Evolutionary conservation across 2,113 vertebrate genomes (phyloP), one percentile per base, ranked within the genome.

Genomic region (Passerina amoena): DNA sequence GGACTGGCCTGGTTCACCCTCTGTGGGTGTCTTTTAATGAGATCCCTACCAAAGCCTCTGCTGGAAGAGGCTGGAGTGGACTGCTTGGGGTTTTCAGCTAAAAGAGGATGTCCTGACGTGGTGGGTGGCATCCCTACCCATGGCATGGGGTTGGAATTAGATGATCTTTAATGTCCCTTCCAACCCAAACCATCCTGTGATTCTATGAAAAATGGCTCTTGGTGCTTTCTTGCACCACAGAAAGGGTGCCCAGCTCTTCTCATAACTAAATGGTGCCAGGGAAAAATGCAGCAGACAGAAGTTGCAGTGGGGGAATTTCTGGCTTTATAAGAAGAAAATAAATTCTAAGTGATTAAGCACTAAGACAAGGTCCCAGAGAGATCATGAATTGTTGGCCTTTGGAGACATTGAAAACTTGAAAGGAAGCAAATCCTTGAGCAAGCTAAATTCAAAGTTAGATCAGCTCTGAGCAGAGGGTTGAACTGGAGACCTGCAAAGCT

Each of bases 21-120:
- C 7, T 0, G 4, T n/a, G 56, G 2, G 4, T 53, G 14, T 19
- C 21, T 86, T 69, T 61, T 53, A 53, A 57, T 21, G 14, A 59
- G 15, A 54, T 35, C 8, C 20, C 23, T 35, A 10, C 28, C 11
- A 76, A 90, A 82, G 56, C 7, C 20, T 10, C 18, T 47, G 12
- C 48, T 79, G 57, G 16, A 48, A 76, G 65, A 57, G 61, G 11
- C 45, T 71, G 78, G 5, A 63, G 9, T 37, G 22, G 78, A 44
- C 9, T 22, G 9, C 4, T 11, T 66, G 38, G 5, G 3, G 0
- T 0, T 40, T 90, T 68, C 30, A 84, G 18, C 10, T 30, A 27
- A 21, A 40, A 50, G 14, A 50, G 4, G 4, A 5, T n/a, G 28
- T 3, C 18, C 35, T 54, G 22, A 54, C 28, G 18, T 28, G 18